phyloP scores from a whole-genome alignment of 2,888 invertebrate genomes.

The Ennomos erosarius region DNA sequence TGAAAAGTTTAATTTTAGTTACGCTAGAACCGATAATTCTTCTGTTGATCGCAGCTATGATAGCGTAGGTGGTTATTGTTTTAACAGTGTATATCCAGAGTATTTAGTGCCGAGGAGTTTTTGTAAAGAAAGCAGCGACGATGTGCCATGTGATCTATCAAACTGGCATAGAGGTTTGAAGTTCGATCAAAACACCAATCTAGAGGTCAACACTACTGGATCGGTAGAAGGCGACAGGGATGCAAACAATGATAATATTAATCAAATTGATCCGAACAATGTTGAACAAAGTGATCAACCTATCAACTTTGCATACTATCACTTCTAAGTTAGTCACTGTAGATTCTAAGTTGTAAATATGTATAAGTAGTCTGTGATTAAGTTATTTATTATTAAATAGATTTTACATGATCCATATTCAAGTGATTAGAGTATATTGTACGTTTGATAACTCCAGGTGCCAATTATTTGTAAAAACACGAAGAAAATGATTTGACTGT shows the following conservation, averaged over 20 bases:
- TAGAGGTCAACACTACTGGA: conserved; percentile 52
- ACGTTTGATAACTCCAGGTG: conserved; percentile 36
- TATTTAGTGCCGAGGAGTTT: conserved; percentile 48
- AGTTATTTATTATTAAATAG: conserved; percentile 70
- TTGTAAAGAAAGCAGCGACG: conserved; percentile 60
- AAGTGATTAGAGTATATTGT: conserved; percentile 28
- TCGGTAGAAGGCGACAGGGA: conserved; percentile 51
- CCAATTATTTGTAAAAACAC: conserved; percentile 26
- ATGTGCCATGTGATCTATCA: conserved; percentile 74
- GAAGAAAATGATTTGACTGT: neutral
- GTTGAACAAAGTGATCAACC: conserved; percentile 63
- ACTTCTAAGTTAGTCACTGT: conserved; percentile 61
- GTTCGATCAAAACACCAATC: conserved; percentile 43
- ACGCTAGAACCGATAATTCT: conserved; percentile 29
- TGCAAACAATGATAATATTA: conserved; percentile 42
- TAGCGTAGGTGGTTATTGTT: conserved; percentile 35
- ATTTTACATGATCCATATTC: conserved; percentile 39
- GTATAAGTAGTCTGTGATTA: conserved; percentile 72
- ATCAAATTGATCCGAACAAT: conserved; percentile 43
- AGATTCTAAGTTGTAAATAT: conserved; percentile 44
- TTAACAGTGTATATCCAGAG: conserved; percentile 47
- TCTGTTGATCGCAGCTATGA: conserved; percentile 37
- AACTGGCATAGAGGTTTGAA: conserved; percentile 66
- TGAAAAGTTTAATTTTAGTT: conserved; percentile 36
- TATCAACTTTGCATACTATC: conserved; percentile 80